Evolutionary conservation across 1,140 invertebrate genomes (phyloP), one percentile per base, ranked within the genome.

Genomic region (Sesamia nonagrioides): DNA sequence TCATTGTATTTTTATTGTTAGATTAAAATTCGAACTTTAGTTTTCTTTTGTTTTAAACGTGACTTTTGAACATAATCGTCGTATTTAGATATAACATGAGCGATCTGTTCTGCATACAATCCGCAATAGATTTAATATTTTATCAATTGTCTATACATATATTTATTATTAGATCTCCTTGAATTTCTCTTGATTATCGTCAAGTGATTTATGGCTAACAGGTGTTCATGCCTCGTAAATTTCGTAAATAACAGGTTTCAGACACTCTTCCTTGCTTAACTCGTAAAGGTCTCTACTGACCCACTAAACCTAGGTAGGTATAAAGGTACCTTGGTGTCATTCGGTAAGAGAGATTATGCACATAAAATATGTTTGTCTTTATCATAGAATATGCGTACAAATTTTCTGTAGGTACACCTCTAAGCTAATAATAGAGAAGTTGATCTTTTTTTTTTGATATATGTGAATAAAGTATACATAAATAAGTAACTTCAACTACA

Each of bases 1-100:
- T 52, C 48, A 71, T 52, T 69, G 42, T 69, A 42, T 40, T 63
- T 63, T 48, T 48, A 40, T 66, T 42, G n/a, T 42, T 37, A 37
- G 9, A 18, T 63, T 13, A 5, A 17, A 17, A 42, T 42, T 66
- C 15, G 27, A 27, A 60, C 15, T 35, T 35, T 33, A 33, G 21
- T 13, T n/a, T 50, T 50, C 56, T 27, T 13, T 60, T 60, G 56
- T 60, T 60, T 66, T 66, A 27, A 27, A 27, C 3, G 27, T 27
- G 37, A 66, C 9, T 2, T 63, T 63, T 17, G 37, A 18, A 63
- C 35, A 17, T 35, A 40, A 50, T 50, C 45, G 45, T n/a, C 15
- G n/a, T n/a, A n/a, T n/a, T n/a, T n/a, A n/a, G n/a, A n/a, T n/a
- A n/a, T n/a, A n/a, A n/a, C n/a, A n/a, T n/a, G n/a, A n/a, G n/a